Evolutionary conservation across 2,888 invertebrate species (phyloP).

Genomic region (Cryptosula pallasiana): DNA sequence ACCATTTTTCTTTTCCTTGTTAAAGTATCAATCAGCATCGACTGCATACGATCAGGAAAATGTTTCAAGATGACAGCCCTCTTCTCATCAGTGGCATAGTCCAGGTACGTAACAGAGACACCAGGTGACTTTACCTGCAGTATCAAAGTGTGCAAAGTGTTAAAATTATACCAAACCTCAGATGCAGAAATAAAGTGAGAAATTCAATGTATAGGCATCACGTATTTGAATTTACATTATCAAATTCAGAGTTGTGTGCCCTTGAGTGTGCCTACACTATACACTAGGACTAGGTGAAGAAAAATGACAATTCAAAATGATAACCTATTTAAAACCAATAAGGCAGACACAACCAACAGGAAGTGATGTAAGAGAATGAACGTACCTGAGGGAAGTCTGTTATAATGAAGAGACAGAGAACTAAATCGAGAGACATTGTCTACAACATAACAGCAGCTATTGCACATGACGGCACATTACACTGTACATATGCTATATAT

Average conservation of each 20-base stretch:
- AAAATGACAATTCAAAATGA: no score
- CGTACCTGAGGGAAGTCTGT: conserved; percentile 50
- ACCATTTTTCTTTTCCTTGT: conserved; percentile 44
- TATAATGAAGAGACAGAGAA: conserved; percentile 49
- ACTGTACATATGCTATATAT: no score
- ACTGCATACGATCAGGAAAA: conserved; percentile 47
- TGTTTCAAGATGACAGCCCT: conserved; percentile 48
- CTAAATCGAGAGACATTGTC: conserved; percentile 41
- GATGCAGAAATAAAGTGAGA: no score
- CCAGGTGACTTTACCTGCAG: conserved; percentile 45
- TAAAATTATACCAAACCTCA: no score
- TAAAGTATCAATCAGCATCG: conserved; percentile 43
- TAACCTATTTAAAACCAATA: not conserved
- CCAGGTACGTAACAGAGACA: conserved; percentile 41
- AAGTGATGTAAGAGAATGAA: not conserved
- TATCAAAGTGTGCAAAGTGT: no score
- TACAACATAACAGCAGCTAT: conserved; percentile 32
- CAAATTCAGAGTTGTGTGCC: no score
- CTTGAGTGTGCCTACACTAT: no score
- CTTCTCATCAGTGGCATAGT: conserved; percentile 39
- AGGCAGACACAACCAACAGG: not conserved
- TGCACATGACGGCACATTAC: no score
- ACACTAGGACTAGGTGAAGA: no score
- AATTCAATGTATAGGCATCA: no score
- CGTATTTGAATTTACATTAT: no score